Evolutionary conservation across 2,888 invertebrate genomes (phyloP), one percentile per base, ranked within the genome.

Genomic region (Agriopis aurantiaria): DNA sequence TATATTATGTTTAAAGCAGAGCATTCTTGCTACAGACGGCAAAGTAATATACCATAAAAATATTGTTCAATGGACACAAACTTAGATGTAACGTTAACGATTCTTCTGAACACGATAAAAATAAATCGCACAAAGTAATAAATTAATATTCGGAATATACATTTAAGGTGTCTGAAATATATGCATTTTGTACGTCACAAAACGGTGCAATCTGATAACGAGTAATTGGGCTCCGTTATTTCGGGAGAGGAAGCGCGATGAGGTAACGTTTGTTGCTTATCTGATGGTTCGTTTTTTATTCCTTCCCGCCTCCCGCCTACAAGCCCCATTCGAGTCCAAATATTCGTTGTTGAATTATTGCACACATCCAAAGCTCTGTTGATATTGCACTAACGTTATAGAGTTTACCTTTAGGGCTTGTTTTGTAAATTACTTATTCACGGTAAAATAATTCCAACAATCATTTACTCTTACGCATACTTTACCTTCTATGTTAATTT

Each of bases 101-200:
- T 80, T 79, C 74, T 79, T 78, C 74, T 73, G 75, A 78, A 75
- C 81, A 80, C 80, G 53, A 49, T 61, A 80, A 76, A 79, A 79
- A 78, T 74, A 77, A 83, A 82, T 85, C 91, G 91, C 91, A 91
- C 91, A 92, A 91, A 88, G 78, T 80, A 77, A 79, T 78, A 75
- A 61, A 57, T 65, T 77, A 77, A 77, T 82, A 82, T 78, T 77
- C 68, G 74, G 75, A 71, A 61, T 51, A 73, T 88, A 85, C 77
- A 82, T 77, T 76, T 85, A 85, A 83, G 88, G 83, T 88, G 88
- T 85, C 85, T 88, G 72, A 57, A 82, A 83, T 80, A 82, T 82
- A 80, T 88, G 84, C 85, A 87, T 89, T 89, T 88, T 84, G 82
- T 77, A 86, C 76, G 89, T 91, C 91, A 91, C 91, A 90, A 89